Conservation (phyloP, 2,797 vertebrate genomes). For the Oryzias sinensis region DNA sequence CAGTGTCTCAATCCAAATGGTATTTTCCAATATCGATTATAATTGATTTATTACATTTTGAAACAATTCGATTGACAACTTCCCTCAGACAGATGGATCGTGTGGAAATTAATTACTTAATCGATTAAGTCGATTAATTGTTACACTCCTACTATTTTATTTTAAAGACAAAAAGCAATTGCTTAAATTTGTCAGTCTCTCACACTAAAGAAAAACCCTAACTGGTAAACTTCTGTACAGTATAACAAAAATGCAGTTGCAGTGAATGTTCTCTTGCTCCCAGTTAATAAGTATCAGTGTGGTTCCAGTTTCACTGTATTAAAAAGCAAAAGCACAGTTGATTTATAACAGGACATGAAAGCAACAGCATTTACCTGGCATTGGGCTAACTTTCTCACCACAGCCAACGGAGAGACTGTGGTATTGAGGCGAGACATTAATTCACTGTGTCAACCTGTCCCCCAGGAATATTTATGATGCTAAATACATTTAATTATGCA, state of each 20-base stretch:
- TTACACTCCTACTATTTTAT: no score
- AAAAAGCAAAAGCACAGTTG: conserved; percentile 65
- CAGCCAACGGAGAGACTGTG: conserved; percentile 72
- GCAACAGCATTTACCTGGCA: conserved; percentile 70
- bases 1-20: no score
- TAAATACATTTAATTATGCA: conserved; percentile 85
- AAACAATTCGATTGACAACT: no score
- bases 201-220: background rate
- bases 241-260: conserved; percentile 8
- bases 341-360: conserved; percentile 69
- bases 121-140: no score
- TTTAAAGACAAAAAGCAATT: no score
- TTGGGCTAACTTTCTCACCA: conserved; percentile 67
- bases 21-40: no score
- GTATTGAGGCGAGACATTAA: conserved; percentile 82
- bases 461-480: conserved; percentile 83
- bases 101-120: no score
- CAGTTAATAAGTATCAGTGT: conserved; percentile 39
- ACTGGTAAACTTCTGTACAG: background rate
- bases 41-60: no score
- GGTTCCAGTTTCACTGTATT: conserved; percentile 33
- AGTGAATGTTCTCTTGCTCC: conserved; percentile 8
- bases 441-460: conserved; percentile 83
- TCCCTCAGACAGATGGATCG: no score
- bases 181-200: no score